Percentiles rank a stretch among this genome's conserved stretches.
These are phyloP conservation scores for Anabacerthia variegaticeps DNA, from an alignment of 2,797 vertebrate species.

Conservation along the genomic window DNA sequence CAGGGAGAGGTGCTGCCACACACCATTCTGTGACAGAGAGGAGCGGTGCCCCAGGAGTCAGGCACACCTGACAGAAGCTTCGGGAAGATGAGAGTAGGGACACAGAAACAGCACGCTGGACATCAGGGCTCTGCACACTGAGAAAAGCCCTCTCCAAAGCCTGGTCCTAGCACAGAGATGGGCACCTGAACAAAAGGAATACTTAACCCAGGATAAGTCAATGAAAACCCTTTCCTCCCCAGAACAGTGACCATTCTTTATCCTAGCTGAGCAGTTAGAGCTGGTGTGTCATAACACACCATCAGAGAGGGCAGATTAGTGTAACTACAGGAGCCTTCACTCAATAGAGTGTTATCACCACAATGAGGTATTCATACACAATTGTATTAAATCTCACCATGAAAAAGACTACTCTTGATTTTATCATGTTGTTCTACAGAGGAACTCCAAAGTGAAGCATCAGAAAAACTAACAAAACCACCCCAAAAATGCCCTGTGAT, in stretches of 20 bases:
- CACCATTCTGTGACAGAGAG: not conserved
- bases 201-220: not conserved
- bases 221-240: not conserved
- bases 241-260: not conserved
- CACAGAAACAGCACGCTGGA: not conserved
- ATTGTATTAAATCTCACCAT: not conserved
- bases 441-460: not conserved
- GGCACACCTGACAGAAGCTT: not conserved
- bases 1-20: not conserved
- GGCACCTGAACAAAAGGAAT: not conserved
- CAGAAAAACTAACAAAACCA: not conserved
- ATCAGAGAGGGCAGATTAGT: slow-evolving; percentile 28
- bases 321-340: slow-evolving; percentile 23
- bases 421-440: not conserved
- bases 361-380: not conserved
- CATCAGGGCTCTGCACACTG: not conserved
- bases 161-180: not conserved
- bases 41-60: not conserved
- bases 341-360: slow-evolving; percentile 16
- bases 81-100: not conserved
- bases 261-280: not conserved
- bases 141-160: not conserved
- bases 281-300: not conserved
- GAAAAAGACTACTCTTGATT: slow-evolving; percentile 3
- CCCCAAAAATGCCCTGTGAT: not conserved